Base-by-base conservation (phyloP, 2,797 vertebrate genomes). In the Tadarida brasiliensis region DNA sequence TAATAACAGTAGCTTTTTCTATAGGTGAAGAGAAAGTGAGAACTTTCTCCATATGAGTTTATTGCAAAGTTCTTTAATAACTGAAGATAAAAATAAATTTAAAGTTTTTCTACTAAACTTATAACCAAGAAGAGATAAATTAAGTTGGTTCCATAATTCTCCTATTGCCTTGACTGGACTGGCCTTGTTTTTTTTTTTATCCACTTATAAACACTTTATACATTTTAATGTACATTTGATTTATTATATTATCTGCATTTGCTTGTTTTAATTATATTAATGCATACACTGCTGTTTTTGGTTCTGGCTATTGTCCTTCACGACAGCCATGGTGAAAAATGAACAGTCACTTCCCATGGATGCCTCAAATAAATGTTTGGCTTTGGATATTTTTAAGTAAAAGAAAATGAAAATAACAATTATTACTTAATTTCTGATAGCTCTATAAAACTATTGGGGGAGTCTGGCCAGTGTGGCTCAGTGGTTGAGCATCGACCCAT, bases 361-460 rank as follows among this genome's bases (percentile, higher is more conserved):
- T 57, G 20, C 35, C 30, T 44, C n/a, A 30, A 83, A 49, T 19
- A 91, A 84, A 87, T 71, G 56, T 73, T 89, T 28, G 59, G 26
- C 71, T 80, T 78, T 92, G 49, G 15, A 44, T 59, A 78, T 84
- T 96, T 83, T 67, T 73, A 89, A 84, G 49, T 77, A 78, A 88
- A 91, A 87, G 51, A 93, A n/a, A 91, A n/a, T 12, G 4, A 85
- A 86, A 74, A 71, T 65, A 74, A 70, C 76, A 56, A 44, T 77
- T 76, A 71, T 59, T 78, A 44, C 11, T 67, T 49, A 88, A 71
- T 57, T 71, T 87, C 30, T 76, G 33, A 56, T 83, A 83, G 39
- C n/a, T 83, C 24, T 87, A 57, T 87, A 88, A 87, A 78, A 80
- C 30, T 61, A 49, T 8, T 61, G 76, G 39, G 7, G 39, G 39